Evolutionary conservation across 2,888 invertebrate genomes (phyloP), one percentile per base, ranked within the genome.

Genomic region (Augochlorella aurata): DNA sequence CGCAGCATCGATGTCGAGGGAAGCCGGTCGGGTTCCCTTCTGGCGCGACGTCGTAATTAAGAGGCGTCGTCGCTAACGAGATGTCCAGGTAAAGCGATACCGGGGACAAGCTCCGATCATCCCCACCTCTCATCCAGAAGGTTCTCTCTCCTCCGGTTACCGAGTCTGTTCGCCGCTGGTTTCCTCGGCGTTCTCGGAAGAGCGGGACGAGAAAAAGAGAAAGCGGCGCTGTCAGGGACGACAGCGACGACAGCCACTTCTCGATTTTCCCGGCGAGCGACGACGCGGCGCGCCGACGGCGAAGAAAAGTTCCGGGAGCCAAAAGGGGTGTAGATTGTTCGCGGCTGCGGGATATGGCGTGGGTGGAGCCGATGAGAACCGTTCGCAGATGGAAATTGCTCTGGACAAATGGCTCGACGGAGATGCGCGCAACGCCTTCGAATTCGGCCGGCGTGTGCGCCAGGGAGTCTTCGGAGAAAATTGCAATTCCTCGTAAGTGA

Each of bases 301-400:
- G 12, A 63, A 72, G 63, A 65, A 74, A 73, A 75, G 69, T 61
- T 77, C 75, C 24, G 29, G 29, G 24, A 44, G 76, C 29, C 45
- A 29, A 29, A 49, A 49, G 44, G 61, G 45, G 38, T 38, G 38
- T 10, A 45, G 72, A 38, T 38, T 50, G 18, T 49, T 69, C 45
- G 21, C 18, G 49, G 61, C 47, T 14, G 58, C 45, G n/a, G 63
- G 5, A 12, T 14, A 29, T 69, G 18, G n/a, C 21, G 45, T 72
- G 70, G 67, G 61, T 74, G 54, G 74, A 72, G 76, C 70, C 79
- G 85, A 82, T 85, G 85, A 82, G 81, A 88, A 80, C 83, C 83
- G 77, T 87, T 86, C 83, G 71, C 83, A 84, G 85, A 89, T 89
- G 89, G 86, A 89, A 89, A 89, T 88, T 81, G 85, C 84, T 87